These are phyloP conservation scores for Ptycholaimellus sp. DNA, from an alignment of 2,888 invertebrate species.

Conservation along the genomic window DNA sequence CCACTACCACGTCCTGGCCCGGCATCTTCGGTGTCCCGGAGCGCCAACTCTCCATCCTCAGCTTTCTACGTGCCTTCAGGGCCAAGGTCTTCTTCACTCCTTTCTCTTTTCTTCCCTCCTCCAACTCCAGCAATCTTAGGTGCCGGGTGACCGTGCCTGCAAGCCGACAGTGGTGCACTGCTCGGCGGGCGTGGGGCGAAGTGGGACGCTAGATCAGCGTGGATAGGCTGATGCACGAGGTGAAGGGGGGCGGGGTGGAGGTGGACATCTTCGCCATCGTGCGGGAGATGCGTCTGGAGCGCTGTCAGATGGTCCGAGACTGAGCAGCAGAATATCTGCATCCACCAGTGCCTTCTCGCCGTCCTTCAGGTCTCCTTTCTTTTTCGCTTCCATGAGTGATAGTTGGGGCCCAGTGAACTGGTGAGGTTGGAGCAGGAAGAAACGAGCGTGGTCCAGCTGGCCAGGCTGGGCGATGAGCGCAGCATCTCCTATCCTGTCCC, in stretches of 20 bases:
- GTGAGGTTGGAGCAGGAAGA: no score
- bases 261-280: slow-evolving; percentile 91
- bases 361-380: slow-evolving; percentile 76
- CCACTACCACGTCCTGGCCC: slow-evolving; percentile 91
- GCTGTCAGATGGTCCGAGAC: slow-evolving; percentile 69
- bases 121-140: no score
- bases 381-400: no score
- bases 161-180: slow-evolving; percentile 51
- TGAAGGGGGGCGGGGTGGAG: slow-evolving; percentile 35
- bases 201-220: slow-evolving; percentile 86
- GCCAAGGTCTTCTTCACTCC: no score
- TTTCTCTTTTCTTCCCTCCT: not conserved
- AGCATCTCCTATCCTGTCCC: no score
- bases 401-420: no score
- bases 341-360: slow-evolving; percentile 81
- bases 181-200: slow-evolving; percentile 44
- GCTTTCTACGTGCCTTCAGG: slow-evolving; percentile 72
- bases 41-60: slow-evolving; percentile 32
- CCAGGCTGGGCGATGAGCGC: no score
- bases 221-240: slow-evolving; percentile 71
- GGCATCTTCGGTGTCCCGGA: slow-evolving; percentile 42
- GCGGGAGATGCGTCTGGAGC: slow-evolving; percentile 76
- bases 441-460: no score
- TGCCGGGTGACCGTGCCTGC: slow-evolving; percentile 32
- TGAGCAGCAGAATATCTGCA: slow-evolving; percentile 93